A percentile compares a stretch with the other conserved stretches of the same genome.
These are phyloP conservation scores for Litoditis marina DNA, from an alignment of 2,888 invertebrate genomes.

Conservation along the genomic window DNA sequence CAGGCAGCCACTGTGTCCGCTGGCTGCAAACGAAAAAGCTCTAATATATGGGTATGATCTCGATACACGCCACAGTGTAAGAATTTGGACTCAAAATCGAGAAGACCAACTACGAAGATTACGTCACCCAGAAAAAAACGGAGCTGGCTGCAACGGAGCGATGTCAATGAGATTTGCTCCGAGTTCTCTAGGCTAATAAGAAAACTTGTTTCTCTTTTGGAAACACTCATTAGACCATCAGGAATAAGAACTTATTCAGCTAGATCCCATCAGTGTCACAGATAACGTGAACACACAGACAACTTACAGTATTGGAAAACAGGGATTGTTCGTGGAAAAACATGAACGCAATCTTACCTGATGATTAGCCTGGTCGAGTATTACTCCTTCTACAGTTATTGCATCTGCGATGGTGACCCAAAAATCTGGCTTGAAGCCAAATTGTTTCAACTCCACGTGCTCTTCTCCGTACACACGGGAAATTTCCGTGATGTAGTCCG, in stretches of 20 bases:
- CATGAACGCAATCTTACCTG: conserved; percentile 24
- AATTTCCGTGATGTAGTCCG: conserved; percentile 48
- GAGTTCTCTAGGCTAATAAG: too few relatives aligned
- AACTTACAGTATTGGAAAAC: not conserved
- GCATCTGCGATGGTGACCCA: conserved; percentile 61
- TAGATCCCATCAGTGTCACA: not conserved
- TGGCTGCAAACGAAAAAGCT: conserved; percentile 34
- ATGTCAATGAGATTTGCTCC: too few relatives aligned
- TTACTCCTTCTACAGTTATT: conserved; percentile 59
- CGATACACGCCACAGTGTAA: too few relatives aligned
- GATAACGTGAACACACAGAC: not conserved
- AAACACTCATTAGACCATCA: too few relatives aligned
- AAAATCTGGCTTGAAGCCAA: conserved; percentile 61
- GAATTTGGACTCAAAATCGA: too few relatives aligned
- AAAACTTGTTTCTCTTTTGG: too few relatives aligned
- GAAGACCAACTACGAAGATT: too few relatives aligned
- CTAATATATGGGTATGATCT: not conserved
- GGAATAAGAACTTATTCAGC: not conserved
- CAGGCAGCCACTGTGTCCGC: conserved; percentile 59
- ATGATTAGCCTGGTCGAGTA: conserved; percentile 58
- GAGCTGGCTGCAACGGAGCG: too few relatives aligned
- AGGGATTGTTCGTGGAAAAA: too few relatives aligned
- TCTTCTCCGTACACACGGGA: conserved; percentile 54
- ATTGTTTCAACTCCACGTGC: conserved; percentile 54
- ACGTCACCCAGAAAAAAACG: too few relatives aligned